Percentiles rank a stretch among this genome's conserved stretches.
Evolutionary conservation across 2,888 invertebrate species (phyloP).

Genomic region (Tiphia femorata): DNA sequence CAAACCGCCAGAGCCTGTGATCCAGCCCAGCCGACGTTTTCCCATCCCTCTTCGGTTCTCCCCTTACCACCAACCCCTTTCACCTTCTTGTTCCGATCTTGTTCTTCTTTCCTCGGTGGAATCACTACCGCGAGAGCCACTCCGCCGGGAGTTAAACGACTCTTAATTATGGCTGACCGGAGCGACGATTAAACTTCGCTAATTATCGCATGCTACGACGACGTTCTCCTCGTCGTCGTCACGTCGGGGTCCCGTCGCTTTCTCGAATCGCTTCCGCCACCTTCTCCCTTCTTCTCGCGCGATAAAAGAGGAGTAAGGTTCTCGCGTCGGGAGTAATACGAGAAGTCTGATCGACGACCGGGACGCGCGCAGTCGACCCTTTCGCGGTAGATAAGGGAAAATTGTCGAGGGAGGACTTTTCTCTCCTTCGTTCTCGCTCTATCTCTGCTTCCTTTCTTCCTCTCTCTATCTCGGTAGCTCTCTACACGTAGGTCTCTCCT

Average conservation of each 20-base stretch:
- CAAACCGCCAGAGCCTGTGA: too few species aligned
- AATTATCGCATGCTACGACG: constrained; percentile 34
- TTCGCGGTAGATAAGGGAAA: background rate
- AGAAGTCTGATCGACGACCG: background rate
- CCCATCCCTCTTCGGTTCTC: too few species aligned
- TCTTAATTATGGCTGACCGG: constrained; percentile 32
- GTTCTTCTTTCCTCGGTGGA: background rate
- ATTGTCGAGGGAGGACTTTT: constrained; percentile 1
- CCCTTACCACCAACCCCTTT: background rate
- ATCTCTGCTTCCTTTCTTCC: too few species aligned
- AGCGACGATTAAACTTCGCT: constrained; percentile 33
- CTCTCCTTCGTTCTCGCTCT: background rate
- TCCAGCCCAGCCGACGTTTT: too few species aligned
- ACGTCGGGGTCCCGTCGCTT: too few species aligned
- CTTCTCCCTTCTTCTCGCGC: too few species aligned
- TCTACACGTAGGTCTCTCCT: too few species aligned
- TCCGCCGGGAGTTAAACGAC: constrained; percentile 16
- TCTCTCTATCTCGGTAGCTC: too few species aligned
- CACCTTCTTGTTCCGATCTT: background rate
- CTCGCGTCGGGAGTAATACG: background rate
- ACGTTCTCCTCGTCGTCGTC: too few species aligned
- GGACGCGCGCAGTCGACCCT: background rate
- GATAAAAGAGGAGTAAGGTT: constrained; percentile 11
- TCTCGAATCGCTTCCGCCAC: too few species aligned
- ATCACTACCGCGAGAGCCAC: background rate